These are phyloP conservation scores for Seira sanloemensis DNA, from an alignment of 2,888 invertebrate genomes.

Conservation along the genomic window DNA sequence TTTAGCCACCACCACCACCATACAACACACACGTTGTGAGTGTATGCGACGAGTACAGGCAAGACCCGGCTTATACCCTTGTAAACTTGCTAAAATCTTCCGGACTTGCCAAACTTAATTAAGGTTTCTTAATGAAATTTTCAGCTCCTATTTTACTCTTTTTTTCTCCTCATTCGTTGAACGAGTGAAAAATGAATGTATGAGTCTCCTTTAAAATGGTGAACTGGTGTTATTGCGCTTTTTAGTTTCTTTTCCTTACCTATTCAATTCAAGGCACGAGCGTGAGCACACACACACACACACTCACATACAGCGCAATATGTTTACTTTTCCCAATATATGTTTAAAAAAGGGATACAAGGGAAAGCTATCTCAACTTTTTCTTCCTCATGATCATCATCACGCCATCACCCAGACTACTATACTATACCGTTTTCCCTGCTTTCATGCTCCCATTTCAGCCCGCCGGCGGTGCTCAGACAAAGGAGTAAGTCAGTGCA, in stretches of 20 bases:
- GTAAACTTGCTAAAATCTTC: conserved; percentile 41
- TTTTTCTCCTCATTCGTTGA: neutral
- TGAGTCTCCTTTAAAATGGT: neutral
- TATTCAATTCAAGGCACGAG: neutral
- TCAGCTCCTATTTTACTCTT: conserved; percentile 51
- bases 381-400: conserved; percentile 4
- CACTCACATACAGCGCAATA: neutral
- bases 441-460: neutral
- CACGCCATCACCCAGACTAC: neutral
- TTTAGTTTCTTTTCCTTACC: neutral
- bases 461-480: neutral
- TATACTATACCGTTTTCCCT: no score
- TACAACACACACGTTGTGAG: neutral
- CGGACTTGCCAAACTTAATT: conserved; percentile 60
- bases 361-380: neutral
- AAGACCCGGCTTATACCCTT: neutral
- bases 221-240: neutral
- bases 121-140: conserved; percentile 62
- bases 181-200: neutral
- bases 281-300: no score
- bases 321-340: neutral
- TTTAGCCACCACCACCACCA: neutral
- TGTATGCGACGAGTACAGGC: neutral
- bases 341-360: neutral
- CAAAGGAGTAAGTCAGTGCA: neutral